Percentiles rank a stretch among this genome's conserved stretches.
Evolutionary conservation across 2,797 vertebrate genomes (phyloP).

Genomic region (Rallus crepitans): DNA sequence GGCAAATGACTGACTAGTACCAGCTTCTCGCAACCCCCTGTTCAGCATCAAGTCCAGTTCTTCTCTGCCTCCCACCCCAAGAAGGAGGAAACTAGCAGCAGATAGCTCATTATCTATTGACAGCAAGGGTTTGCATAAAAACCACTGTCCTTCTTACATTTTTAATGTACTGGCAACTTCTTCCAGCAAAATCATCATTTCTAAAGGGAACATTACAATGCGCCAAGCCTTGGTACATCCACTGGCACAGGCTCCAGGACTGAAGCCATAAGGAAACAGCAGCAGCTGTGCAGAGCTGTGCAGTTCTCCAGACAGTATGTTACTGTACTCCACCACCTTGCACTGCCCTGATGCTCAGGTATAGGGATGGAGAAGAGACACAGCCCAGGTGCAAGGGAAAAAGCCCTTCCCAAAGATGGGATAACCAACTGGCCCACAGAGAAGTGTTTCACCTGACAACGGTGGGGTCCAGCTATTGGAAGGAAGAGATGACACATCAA

Average conservation of each 20-base stretch:
- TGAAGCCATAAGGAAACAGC: neutral
- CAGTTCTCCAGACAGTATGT: neutral
- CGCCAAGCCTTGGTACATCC: neutral
- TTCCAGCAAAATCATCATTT: conserved; percentile 21
- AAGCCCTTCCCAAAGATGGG: neutral
- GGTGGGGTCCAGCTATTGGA: neutral
- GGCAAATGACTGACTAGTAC: neutral
- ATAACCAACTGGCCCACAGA: neutral
- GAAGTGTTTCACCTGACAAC: neutral
- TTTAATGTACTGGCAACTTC: conserved; percentile 30
- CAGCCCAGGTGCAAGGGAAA: neutral
- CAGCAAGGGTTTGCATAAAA: conserved; percentile 25
- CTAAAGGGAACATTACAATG: neutral
- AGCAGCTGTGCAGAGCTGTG: neutral
- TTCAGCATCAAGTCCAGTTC: neutral
- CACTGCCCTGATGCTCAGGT: neutral
- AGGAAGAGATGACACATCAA: neutral
- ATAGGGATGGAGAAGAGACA: neutral
- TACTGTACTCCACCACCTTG: neutral
- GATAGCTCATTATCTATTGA: conserved; percentile 21
- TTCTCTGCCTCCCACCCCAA: neutral
- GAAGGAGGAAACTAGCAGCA: neutral
- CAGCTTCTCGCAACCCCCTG: neutral
- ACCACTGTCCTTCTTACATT: conserved; percentile 22
- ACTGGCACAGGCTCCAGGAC: neutral